Base-by-base conservation (phyloP, 2,888 invertebrate genomes). In the Acanthopleura granulata region DNA sequence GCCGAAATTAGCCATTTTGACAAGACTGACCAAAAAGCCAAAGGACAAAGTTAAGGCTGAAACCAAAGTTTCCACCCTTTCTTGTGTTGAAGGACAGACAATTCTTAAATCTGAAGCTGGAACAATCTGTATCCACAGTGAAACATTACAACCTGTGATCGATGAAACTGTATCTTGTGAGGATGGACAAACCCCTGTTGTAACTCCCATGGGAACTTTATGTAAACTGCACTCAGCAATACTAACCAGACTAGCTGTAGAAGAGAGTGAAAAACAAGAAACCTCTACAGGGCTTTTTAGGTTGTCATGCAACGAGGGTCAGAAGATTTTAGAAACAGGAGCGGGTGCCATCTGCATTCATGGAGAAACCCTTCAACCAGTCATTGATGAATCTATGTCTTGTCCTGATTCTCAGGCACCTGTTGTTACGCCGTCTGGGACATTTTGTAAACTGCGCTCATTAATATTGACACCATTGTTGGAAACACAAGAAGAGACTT, bases 351-450 rank as follows among this genome's bases (percentile, higher is more conserved):
- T 66, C 25, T 22, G 29, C 16, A 66, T 66, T 66, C 22, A 66
- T 66, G 27, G 22, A 27, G 29, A 22, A 27, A 66, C 66, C 6
- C 14, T 12, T 16, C 66, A 27, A 14, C 66, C 66, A 27, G 29
- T 27, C 27, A 27, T 66, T 6, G 22, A 22, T 66, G 62, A 61
- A 25, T 66, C 66, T 6, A 12, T 66, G 27, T 27, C 29, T 27
- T 66, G 66, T 66, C 66, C 66, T 27, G 66, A 66, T 66, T 18
- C 22, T 66, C 25, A 66, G 29, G 66, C 66, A 27, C 16, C 25
- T 12, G 66, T 66, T 15, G 22, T 66, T 18, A 66, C 66, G 6
- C 66, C 66, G 1, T 1, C 66, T 66, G 76, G 76, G 15, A 27
- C 22, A 6, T 27, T 66, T 1, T 22, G 29, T 66, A 27, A 27